Base-by-base conservation (phyloP, 1,140 invertebrate species). In the Drosophila gunungcola region DNA sequence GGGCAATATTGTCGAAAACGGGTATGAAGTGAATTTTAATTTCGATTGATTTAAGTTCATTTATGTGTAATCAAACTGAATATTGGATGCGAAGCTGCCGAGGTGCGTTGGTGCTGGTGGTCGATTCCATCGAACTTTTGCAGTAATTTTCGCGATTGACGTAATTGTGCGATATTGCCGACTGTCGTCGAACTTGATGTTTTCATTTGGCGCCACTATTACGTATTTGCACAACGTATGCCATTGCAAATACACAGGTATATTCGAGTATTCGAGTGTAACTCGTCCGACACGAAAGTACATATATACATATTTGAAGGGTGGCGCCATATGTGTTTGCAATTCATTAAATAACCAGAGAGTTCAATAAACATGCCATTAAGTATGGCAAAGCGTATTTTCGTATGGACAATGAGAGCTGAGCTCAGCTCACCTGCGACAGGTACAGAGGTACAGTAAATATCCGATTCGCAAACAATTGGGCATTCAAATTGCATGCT, bases 311-410 rank as follows among this genome's bases (percentile, higher is more conserved):
- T 13, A 51, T 16, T 38, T 42, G 12, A 25, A 13, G n/a, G 42
- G 32, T 48, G 64, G 60, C 38, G 52, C 41, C 25, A 56, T 65
- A 55, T 64, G 46, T 58, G 80, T 77, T 85, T 86, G 64, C 78
- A 78, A 86, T 86, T 86, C 78, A 84, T 84, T 81, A 81, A 86
- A 80, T 63, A 65, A 60, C 56, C 56, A 49, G 38, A 25, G 65
- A 57, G 62, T 77, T 85, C 82, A 78, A 81, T 84, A 86, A 86
- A 78, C 81, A 86, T 81, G 58, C 61, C 54, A 80, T 72, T 85
- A 42, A 67, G 82, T 52, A 68, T 45, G 65, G 74, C 38, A 13
- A 58, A 69, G 54, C 56, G 42, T 25, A 21, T 25, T 46, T 25
- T 11, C 21, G 2, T 6, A 3, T 21, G 16, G 16, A 46, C 43